Evolutionary conservation across 2,888 invertebrate species (phyloP), one percentile per base, ranked within the genome.

Genomic region (Hoplodrina ambigua): DNA sequence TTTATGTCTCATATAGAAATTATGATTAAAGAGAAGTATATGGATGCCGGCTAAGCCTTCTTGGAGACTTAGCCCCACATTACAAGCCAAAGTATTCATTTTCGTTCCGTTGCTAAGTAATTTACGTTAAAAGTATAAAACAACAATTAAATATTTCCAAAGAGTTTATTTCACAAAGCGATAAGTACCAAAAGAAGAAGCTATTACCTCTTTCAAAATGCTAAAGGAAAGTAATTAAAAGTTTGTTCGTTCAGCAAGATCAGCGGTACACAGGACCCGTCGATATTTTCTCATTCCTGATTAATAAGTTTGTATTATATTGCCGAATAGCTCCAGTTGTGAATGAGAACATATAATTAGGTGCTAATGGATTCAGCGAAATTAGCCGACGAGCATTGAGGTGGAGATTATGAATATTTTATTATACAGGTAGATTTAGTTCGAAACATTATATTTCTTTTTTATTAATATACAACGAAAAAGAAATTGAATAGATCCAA

Each of bases 201-300:
- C 86, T 85, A 89, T 89, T 87, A 86, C 88, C 86, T 84, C 86
- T 85, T 85, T 88, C 86, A 85, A 88, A 89, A 88, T 88, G 86
- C 86, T 86, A 88, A 90, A 88, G 88, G 84, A 88, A 89, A 88
- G 89, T 89, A 90, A 92, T 92, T 92, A 91, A 92, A 92, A 92
- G 86, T 92, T 92, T 75, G 70, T 83, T 84, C 86, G 80, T 82
- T 72, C 72, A 78, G 76, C 65, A 77, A 76, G 73, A 78, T 72
- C 72, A 73, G 72, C 71, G 86, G 84, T 85, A 88, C 87, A 86
- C 86, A 86, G 82, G 83, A 78, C 79, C 82, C 86, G 84, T 88
- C 87, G 86, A 89, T 88, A 87, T 86, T 88, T 83, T 80, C 86
- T 81, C 81, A 80, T 81, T 83, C 66, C 75, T 84, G 80, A 85